Evolutionary conservation across 2,113 vertebrate species (phyloP), one percentile per base, ranked within the genome.

Genomic region (Okapia johnstoni): DNA sequence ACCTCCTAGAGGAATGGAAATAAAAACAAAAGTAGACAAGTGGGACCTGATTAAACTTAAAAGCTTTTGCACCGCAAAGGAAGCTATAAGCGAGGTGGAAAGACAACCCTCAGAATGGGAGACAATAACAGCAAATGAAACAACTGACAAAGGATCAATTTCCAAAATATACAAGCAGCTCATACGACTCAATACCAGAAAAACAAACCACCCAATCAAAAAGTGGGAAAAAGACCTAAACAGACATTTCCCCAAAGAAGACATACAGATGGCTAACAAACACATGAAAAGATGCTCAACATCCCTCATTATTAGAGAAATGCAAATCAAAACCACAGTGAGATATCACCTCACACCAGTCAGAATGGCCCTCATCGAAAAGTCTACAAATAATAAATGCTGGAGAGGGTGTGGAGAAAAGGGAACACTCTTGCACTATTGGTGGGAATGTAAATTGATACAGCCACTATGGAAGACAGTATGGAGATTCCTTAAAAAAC

Each of bases 391-490:
- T 17, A 70, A 6, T 1, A 70, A 21, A 36, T 66, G 17, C 63
- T 36, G n/a, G n/a, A 36, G 63, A 36, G n/a, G n/a, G n/a, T 70
- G 66, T 36, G n/a, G n/a, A 36, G 66, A 23, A 6, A 1, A 23
- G 66, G 19, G n/a, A 70, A 6, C n/a, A 0, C n/a, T 40, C 9
- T 11, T 36, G 19, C 66, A 36, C n/a, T 36, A 19, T 36, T 40
- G 10, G 19, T 36, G 66, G 1, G 66, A 36, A 36, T 70, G 66
- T 36, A 23, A 36, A 70, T 2, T 23, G n/a, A 70, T 70, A 36
- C 2, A 70, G 66, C 66, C 66, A 12, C 19, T 36, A 1, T 23
- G 63, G n/a, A 36, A 36, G 9, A 23, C 0, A 17, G 63, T 11
- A 70, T 36, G n/a, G 63, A 70, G 63, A 70, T 1, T 70, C n/a